Evolutionary conservation across 2,888 invertebrate species (phyloP), one percentile per base, ranked within the genome.

Genomic region (Macaria liturata): DNA sequence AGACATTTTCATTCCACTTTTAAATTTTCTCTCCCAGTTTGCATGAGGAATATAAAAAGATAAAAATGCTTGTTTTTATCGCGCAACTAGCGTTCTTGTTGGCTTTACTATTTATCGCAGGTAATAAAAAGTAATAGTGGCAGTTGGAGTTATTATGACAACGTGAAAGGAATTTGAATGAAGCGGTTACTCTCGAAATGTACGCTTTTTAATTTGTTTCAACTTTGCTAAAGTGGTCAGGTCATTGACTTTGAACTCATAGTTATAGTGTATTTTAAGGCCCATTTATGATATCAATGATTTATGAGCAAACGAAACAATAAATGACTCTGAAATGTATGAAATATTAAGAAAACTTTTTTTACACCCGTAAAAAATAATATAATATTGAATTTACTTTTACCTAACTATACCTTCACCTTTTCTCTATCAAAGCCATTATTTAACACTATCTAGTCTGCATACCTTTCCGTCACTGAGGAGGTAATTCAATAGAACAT

Each of bases 1-100:
- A 54, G 59, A 57, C 53, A 56, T 58, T 60, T 55, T 52, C 43
- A 54, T 59, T 60, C 54, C 55, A 46, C 50, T 57, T 48, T 52
- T 51, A 39, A 48, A 48, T 47, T 37, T 31, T 32, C 32, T 31
- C 8, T 40, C 39, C 47, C 6, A 20, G 40, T 50, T 50, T 46
- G 55, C 55, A 56, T 50, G 50, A 50, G 8, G 40, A 49, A 50
- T 46, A 44, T 45, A 48, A 54, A 20, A 20, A 20, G 20, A 20
- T 20, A 20, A 20, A 20, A 55, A 56, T 9, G 46, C 32, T 42
- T 55, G 32, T 48, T 42, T 54, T 20, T 54, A 40, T 49, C 39
- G 30, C 44, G n/a, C 42, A 37, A 49, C 20, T 45, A 49, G 32
- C 32, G 9, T 40, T 39, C 50, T 50, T 56, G 54, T 50, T 40